Base-by-base conservation (phyloP, 1,140 invertebrate genomes). In the Drosophila asahinai region DNA sequence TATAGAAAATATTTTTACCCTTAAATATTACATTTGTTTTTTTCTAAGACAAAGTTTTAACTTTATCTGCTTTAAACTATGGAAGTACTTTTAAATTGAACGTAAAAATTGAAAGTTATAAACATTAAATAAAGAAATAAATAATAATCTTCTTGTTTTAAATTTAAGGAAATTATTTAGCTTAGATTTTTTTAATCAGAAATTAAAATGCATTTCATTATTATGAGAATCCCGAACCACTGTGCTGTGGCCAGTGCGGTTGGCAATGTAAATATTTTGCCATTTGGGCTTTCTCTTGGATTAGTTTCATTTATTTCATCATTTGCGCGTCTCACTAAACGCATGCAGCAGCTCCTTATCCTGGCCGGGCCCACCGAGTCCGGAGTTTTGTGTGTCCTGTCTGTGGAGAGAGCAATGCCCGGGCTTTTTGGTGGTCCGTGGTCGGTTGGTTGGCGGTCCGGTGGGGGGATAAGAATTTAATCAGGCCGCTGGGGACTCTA, bases 261-360 rank as follows among this genome's bases (percentile, higher is more conserved):
- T 81, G 86, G 55, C 81, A 90, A 89, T 90, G 86, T 90, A 91
- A 90, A 90, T 91, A 90, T 90, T 89, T 90, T 86, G 86, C 79
- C 71, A 91, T 80, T 90, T 74, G 79, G 86, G 82, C 86, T 86
- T 90, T 90, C 81, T 90, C 87, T 90, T 74, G 86, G 86, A 89
- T 89, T 89, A 89, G 86, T 89, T 89, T 90, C 86, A 81, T 90
- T 90, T 90, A 90, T 90, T 90, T 90, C 86, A 86, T 84, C 84
- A 89, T 89, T 89, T 89, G 81, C 77, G 77, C 84, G 63, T 68
- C 81, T 79, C 81, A 89, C 84, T 81, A 89, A 89, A 89, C 82
- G 78, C 81, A 90, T 90, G 60, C 81, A 74, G 64, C 40, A 42
- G 51, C 59, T 38, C 30, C 67, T 60, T 74, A 74, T 72, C 48